A percentile compares a stretch with the other conserved stretches of the same genome.
These are phyloP conservation scores for Caenorhabditis uteleia DNA, from an alignment of 2,888 invertebrate genomes.

Conservation along the genomic window DNA sequence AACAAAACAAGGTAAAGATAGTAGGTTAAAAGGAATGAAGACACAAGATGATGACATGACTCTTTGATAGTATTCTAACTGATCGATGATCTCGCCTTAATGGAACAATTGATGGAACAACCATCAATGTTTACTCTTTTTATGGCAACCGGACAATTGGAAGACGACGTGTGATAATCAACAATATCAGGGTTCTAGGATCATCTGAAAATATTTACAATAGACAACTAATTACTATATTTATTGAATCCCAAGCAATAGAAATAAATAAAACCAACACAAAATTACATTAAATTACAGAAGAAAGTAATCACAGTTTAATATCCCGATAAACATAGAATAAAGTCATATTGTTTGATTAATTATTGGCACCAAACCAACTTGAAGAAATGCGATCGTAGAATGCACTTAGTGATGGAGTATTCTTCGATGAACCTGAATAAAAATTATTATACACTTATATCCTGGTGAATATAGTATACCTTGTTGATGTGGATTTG, in stretches of 20 bases:
- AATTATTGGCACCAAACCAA: conserved; percentile 44
- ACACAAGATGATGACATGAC: no score
- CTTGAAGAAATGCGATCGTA: conserved; percentile 49
- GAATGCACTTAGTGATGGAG: conserved; percentile 48
- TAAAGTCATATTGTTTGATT: background rate
- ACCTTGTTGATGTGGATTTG: conserved; percentile 40
- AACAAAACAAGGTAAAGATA: no score
- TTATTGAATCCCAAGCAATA: background rate
- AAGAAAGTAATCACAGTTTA: background rate
- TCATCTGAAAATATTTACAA: background rate
- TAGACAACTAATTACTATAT: background rate
- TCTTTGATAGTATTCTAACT: no score
- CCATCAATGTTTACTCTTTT: no score
- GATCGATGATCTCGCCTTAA: no score
- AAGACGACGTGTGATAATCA: no score
- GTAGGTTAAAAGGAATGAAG: no score
- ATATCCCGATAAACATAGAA: background rate
- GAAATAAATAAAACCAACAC: background rate
- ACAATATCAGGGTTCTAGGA: no score
- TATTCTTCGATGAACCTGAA: conserved; percentile 19
- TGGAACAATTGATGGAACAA: no score
- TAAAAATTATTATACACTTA: background rate
- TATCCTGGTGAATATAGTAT: no score
- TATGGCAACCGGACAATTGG: no score
- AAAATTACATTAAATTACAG: background rate